These are phyloP conservation scores for Lateolabrax maculatus DNA, from an alignment of 2,797 vertebrate genomes.

Conservation along the genomic window DNA sequence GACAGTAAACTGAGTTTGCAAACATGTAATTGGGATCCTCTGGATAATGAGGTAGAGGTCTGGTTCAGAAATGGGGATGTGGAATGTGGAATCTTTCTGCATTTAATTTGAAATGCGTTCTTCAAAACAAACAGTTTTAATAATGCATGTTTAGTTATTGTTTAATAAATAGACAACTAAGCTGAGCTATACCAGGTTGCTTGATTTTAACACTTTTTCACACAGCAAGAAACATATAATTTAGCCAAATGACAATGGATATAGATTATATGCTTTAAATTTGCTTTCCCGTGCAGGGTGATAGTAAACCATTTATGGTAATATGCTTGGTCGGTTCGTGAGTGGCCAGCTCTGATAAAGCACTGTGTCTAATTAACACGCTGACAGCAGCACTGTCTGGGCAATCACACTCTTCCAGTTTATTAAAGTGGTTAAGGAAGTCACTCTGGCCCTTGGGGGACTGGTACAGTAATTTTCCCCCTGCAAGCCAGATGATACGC, in stretches of 20 bases:
- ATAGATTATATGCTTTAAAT: slow-evolving; percentile 51
- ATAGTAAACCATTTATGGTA: slow-evolving; percentile 75
- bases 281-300: slow-evolving; percentile 45
- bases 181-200: background rate
- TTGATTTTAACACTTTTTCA: slow-evolving; percentile 21
- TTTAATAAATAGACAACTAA: slow-evolving; percentile 26
- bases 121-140: slow-evolving; percentile 51
- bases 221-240: slow-evolving; percentile 41
- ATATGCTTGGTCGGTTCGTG: slow-evolving; percentile 70
- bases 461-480: slow-evolving; percentile 79
- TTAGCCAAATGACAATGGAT: slow-evolving; percentile 50
- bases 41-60: slow-evolving; percentile 57
- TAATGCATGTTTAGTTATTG: slow-evolving; percentile 37
- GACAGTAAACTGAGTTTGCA: slow-evolving; percentile 29
- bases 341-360: slow-evolving; percentile 85
- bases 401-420: slow-evolving; percentile 84
- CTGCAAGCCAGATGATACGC: slow-evolving; percentile 79
- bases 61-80: slow-evolving; percentile 48
- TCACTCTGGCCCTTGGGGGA: slow-evolving; percentile 79
- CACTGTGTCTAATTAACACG: slow-evolving; percentile 86
- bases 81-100: slow-evolving; percentile 46
- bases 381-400: slow-evolving; percentile 84
- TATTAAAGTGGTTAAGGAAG: slow-evolving; percentile 86
- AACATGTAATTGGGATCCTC: slow-evolving; percentile 51
- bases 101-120: slow-evolving; percentile 33